Conservation (phyloP, 2,888 invertebrate genomes). For the Drosophila quinaria region DNA sequence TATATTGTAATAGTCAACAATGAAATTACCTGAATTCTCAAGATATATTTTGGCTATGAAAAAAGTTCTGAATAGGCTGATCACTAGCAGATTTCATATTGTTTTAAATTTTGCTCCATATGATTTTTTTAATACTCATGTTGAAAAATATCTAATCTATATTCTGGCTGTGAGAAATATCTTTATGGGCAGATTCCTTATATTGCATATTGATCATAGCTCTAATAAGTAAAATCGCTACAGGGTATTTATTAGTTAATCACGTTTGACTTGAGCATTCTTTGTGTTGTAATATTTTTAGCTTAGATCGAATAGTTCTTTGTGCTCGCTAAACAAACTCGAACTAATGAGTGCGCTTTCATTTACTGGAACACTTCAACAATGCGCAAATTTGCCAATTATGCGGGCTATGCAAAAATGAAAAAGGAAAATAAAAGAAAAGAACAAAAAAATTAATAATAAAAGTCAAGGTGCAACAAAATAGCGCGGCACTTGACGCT, state of each 20-base stretch:
- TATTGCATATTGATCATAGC: not conserved
- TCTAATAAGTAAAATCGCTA: not conserved
- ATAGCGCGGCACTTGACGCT: slow-evolving; percentile 73
- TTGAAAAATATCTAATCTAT: too few species aligned
- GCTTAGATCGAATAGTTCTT: slow-evolving; percentile 42
- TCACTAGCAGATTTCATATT: too few species aligned
- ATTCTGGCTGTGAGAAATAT: too few species aligned
- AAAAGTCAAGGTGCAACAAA: slow-evolving; percentile 77
- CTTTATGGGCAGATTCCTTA: not conserved
- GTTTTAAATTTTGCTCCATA: too few species aligned
- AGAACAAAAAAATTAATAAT: slow-evolving; percentile 34
- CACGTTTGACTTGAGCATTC: not conserved
- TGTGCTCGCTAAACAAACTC: slow-evolving; percentile 67
- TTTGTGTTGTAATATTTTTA: slow-evolving; percentile 24
- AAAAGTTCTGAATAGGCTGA: too few species aligned
- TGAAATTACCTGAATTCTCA: too few species aligned
- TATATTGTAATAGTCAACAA: too few species aligned
- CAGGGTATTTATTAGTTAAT: slow-evolving; percentile 9
- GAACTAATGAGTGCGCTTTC: slow-evolving; percentile 70
- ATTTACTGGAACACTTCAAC: slow-evolving; percentile 46
- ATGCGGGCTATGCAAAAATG: slow-evolving; percentile 65
- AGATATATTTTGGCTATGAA: too few species aligned
- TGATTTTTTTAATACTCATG: too few species aligned
- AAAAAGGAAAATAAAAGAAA: not conserved
- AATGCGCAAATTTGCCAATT: slow-evolving; percentile 64